Percentiles rank a stretch among this genome's conserved stretches.
Conservation (phyloP, 2,797 vertebrate genomes). For the Argyrosomus regius region DNA sequence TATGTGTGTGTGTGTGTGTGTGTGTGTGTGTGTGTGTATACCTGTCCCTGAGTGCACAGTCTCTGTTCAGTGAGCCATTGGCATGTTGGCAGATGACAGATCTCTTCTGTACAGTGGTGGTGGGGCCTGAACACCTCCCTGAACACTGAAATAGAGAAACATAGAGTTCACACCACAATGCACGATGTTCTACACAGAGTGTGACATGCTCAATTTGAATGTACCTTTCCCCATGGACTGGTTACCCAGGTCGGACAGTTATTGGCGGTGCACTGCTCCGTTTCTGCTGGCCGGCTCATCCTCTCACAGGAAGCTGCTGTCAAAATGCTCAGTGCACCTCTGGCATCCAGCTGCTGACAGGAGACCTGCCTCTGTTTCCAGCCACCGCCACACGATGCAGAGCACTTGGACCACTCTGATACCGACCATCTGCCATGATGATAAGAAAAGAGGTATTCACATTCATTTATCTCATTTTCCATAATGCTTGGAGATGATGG, state of each 20-base stretch:
- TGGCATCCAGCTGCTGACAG: slow-evolving; percentile 82
- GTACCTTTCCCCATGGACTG: slow-evolving; percentile 84
- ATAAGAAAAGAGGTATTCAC: not conserved
- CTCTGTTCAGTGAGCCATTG: slow-evolving; percentile 81
- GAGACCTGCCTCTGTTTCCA: slow-evolving; percentile 82
- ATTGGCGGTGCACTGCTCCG: slow-evolving; percentile 79
- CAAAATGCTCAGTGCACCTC: slow-evolving; percentile 64
- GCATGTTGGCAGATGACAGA: slow-evolving; percentile 82
- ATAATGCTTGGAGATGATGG: no score
- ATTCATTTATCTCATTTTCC: no score
- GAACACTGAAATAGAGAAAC: slow-evolving; percentile 84
- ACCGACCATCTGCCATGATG: slow-evolving; percentile 84
- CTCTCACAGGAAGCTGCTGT: slow-evolving; percentile 66
- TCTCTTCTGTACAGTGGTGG: slow-evolving; percentile 81
- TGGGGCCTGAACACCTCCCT: slow-evolving; percentile 82
- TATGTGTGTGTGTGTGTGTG: not conserved
- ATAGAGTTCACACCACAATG: not conserved
- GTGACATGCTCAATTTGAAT: slow-evolving; percentile 37
- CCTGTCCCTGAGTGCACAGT: slow-evolving; percentile 88
- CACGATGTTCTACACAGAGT: no score
- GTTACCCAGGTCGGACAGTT: slow-evolving; percentile 77
- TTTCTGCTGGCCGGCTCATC: slow-evolving; percentile 70
- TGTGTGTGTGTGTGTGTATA: slow-evolving; percentile 65
- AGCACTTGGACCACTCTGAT: slow-evolving; percentile 88
- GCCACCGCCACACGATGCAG: slow-evolving; percentile 86